Base-by-base conservation (phyloP, 2,888 invertebrate genomes). In the Tachina fera region DNA sequence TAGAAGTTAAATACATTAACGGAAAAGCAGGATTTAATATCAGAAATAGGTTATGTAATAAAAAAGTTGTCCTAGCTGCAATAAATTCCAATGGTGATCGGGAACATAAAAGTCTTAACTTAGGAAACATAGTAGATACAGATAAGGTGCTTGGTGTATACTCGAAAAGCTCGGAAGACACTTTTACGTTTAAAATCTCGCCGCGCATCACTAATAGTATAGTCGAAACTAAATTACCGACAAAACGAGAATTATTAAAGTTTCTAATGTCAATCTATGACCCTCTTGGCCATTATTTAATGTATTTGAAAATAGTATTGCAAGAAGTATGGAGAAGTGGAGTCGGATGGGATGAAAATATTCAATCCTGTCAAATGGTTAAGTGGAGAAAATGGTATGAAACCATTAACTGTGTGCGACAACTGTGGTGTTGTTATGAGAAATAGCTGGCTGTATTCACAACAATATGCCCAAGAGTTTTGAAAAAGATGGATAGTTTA, bases 161-260 rank as follows among this genome's bases (percentile, higher is more conserved):
- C 67, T 86, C 80, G 68, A 79, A 71, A 70, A 56, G 72, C 9
- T 51, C 70, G 9, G 61, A 72, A 4, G 79, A 79, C 22, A 8
- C 41, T 13, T 83, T 80, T 63, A 72, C 67, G 9, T 77, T 77
- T 43, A 79, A 67, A 79, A 49, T 83, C 9, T 83, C 76, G 4
- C 6, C n/a, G 47, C 39, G 70, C n/a, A 70, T 74, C 1, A 11
- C 39, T 1, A 51, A 22, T 13, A 53, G 22, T 43, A 43, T 71
- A 10, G 10, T 19, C 0, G 43, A 16, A 47, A 85, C 70, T 13
- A 71, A 71, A 31, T 11, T 41, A 1, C 61, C 61, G 9, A 77
- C 80, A 2, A 87, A 87, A 47, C 74, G 86, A 9, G 76, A 88
- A 60, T 43, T 87, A 13, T 72, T 88, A 6, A 22, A 45, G 43